A percentile compares a stretch with the other conserved stretches of the same genome.
Evolutionary conservation across 2,113 vertebrate species (phyloP).

Genomic region (Tylochromis polylepis): DNA sequence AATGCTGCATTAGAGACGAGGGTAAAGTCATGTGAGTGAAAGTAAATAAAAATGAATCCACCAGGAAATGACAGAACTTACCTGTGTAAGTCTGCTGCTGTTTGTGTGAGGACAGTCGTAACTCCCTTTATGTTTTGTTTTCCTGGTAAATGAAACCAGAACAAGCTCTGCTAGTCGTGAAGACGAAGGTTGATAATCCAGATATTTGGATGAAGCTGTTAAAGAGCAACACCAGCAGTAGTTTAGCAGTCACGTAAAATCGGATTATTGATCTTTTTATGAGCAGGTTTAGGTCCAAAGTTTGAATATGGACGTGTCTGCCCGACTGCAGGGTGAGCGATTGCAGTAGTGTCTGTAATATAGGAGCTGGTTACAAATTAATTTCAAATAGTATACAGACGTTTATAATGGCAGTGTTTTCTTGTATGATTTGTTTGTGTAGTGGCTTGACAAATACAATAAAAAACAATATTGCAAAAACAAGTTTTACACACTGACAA

Average conservation of each 20-base stretch:
- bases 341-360: not conserved
- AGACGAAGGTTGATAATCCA: not conserved
- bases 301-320: not conserved
- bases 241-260: not conserved
- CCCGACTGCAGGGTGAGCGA: not conserved
- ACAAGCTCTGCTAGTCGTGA: accelerated
- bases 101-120: not conserved
- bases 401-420: not conserved
- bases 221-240: accelerated
- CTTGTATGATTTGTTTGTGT: not conserved
- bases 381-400: not conserved
- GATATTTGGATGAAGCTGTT: accelerated
- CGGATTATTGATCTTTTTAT: accelerated
- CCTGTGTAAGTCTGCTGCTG: not conserved
- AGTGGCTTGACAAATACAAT: too few relatives aligned
- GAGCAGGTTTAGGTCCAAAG: not conserved
- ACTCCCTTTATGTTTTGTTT: not conserved
- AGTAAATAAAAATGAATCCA: not conserved
- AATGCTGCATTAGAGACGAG: not conserved
- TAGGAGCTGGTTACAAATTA: not conserved
- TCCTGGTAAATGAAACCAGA: not conserved
- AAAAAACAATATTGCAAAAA: too few relatives aligned
- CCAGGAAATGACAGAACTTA: not conserved
- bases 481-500: too few relatives aligned
- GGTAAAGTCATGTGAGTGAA: accelerated